These are phyloP conservation scores for Todus mexicanus DNA, from an alignment of 2,797 vertebrate species.

Conservation along the genomic window DNA sequence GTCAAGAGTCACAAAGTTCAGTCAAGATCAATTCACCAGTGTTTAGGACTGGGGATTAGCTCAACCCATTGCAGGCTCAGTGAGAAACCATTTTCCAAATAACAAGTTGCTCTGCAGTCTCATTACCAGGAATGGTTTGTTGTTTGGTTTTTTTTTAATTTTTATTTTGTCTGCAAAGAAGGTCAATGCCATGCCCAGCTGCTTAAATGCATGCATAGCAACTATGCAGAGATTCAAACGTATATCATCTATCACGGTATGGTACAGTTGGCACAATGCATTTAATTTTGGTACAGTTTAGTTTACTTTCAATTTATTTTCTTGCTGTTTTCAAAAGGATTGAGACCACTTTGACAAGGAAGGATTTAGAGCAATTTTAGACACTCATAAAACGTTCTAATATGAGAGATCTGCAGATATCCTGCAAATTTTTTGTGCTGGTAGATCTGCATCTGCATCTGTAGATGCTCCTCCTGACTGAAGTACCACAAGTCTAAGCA, in stretches of 20 bases:
- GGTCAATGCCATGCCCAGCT: background rate
- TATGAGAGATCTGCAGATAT: background rate
- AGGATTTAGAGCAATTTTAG: background rate
- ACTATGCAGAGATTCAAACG: background rate
- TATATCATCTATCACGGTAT: background rate
- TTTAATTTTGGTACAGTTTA: background rate
- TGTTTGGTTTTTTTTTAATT: no score
- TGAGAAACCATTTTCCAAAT: conserved; percentile 12
- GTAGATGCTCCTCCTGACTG: background rate
- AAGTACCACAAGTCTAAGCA: background rate
- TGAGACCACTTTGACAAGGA: background rate
- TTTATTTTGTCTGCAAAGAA: background rate
- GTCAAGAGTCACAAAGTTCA: background rate
- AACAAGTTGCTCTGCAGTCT: background rate
- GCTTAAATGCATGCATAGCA: fast-evolving
- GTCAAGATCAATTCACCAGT: background rate
- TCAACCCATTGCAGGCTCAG: background rate
- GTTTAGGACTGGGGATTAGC: conserved; percentile 5
- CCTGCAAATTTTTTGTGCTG: background rate
- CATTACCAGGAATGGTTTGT: background rate
- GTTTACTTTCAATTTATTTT: background rate
- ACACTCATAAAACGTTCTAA: background rate
- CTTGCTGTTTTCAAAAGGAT: background rate
- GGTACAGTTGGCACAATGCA: background rate
- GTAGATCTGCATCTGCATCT: background rate